A percentile compares a stretch with the other conserved stretches of the same genome.
Conservation (phyloP, 1,140 invertebrate genomes). For the Asobara japonica region DNA sequence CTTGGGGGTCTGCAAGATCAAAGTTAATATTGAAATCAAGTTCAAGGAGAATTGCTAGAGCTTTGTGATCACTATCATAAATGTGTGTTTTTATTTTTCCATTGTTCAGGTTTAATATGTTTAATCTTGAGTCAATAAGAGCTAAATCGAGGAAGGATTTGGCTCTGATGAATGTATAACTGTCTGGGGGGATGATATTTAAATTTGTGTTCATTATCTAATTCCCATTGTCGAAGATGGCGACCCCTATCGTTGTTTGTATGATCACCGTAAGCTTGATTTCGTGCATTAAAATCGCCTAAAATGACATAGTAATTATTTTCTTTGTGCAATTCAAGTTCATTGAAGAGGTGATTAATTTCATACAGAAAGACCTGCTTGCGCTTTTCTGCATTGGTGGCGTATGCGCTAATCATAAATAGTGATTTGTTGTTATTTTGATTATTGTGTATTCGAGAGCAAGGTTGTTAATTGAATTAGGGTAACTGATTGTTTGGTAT, state of each 20-base stretch:
- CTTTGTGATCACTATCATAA: neutral
- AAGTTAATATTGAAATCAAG: neutral
- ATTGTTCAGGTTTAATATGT: neutral
- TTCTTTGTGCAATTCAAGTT: neutral
- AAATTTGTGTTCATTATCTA: neutral
- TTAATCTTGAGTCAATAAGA: neutral
- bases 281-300: conserved; percentile 24
- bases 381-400: neutral
- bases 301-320: conserved; percentile 22
- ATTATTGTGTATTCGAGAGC: conserved; percentile 49
- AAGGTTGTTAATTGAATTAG: neutral
- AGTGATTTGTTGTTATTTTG: conserved; percentile 24
- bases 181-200: neutral
- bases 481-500: neutral
- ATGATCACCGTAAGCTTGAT: neutral
- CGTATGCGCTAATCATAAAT: neutral
- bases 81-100: neutral
- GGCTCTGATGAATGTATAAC: neutral
- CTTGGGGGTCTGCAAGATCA: neutral
- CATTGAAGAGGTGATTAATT: neutral
- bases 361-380: neutral
- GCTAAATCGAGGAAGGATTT: neutral
- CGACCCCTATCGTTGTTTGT: neutral
- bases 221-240: neutral
- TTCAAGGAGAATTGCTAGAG: neutral